These are phyloP conservation scores for Catocala sponsa DNA, from an alignment of 2,888 invertebrate genomes.

Conservation along the genomic window DNA sequence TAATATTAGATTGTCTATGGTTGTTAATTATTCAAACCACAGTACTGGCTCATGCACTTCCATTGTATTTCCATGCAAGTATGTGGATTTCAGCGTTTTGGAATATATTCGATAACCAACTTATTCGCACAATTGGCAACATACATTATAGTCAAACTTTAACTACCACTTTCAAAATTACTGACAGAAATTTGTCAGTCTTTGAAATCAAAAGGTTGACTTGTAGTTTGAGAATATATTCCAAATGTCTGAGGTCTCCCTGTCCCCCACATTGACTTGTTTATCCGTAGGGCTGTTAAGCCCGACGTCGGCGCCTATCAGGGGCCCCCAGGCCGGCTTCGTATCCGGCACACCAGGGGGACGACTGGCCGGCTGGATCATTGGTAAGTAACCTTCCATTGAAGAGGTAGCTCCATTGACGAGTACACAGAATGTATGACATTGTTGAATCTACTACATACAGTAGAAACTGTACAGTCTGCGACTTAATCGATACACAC, in stretches of 20 bases:
- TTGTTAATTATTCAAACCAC: conserved; percentile 16
- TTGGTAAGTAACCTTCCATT: conserved; percentile 72
- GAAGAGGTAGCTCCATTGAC: no score
- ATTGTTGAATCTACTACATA: no score
- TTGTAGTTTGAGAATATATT: conserved; percentile 28
- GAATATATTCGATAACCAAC: conserved; percentile 43
- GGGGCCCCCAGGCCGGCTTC: conserved; percentile 83
- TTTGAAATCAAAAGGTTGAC: background rate
- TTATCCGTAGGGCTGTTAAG: conserved; percentile 82
- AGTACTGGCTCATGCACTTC: conserved; percentile 32
- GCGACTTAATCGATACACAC: no score
- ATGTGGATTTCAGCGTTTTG: conserved; percentile 47
- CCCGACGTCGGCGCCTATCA: conserved; percentile 72
- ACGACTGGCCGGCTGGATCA: conserved; percentile 89
- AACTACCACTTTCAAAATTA: no score
- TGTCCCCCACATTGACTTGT: conserved; percentile 50
- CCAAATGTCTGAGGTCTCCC: conserved; percentile 43
- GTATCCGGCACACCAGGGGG: conserved; percentile 84
- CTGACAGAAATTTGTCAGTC: no score
- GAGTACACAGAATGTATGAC: no score
- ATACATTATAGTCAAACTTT: no score
- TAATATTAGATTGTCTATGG: no score
- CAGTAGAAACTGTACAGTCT: no score
- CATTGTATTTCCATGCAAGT: conserved; percentile 32
- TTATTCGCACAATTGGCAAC: no score